These are phyloP conservation scores for Helicolenus hilgendorfi DNA, from an alignment of 2,797 vertebrate genomes.

Conservation along the genomic window DNA sequence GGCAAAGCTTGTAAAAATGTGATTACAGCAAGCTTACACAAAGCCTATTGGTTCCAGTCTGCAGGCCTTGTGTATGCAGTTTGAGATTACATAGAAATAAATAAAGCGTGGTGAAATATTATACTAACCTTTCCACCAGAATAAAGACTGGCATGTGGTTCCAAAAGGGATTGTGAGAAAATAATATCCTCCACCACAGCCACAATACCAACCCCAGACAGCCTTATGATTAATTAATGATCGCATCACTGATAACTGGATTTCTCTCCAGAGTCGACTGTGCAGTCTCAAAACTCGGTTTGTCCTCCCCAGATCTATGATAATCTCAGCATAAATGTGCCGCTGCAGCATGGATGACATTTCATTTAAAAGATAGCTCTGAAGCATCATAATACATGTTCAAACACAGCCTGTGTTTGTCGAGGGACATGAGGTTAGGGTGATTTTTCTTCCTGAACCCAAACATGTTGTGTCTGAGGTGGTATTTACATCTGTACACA, in stretches of 20 bases:
- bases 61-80: constrained; percentile 5
- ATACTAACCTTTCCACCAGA: constrained; percentile 1
- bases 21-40: constrained; percentile 35
- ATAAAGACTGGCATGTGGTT: neutral
- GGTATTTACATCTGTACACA: neutral
- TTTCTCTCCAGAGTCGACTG: neutral
- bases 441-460: neutral
- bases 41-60: constrained; percentile 30
- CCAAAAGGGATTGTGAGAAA: neutral
- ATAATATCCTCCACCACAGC: neutral
- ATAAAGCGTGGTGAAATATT: neutral
- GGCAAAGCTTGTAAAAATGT: constrained; percentile 29
- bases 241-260: constrained; percentile 7
- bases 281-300: neutral
- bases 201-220: neutral
- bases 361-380: neutral
- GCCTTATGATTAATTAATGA: constrained; percentile 36
- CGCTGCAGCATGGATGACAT: neutral
- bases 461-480: neutral
- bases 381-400: neutral
- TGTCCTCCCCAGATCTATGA: constrained; percentile 8
- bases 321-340: constrained; percentile 2
- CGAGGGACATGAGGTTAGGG: neutral
- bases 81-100: constrained; percentile 36
- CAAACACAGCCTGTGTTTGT: neutral